phyloP scores from a whole-genome alignment of 2,113 vertebrate species.

The Psophia crepitans region DNA sequence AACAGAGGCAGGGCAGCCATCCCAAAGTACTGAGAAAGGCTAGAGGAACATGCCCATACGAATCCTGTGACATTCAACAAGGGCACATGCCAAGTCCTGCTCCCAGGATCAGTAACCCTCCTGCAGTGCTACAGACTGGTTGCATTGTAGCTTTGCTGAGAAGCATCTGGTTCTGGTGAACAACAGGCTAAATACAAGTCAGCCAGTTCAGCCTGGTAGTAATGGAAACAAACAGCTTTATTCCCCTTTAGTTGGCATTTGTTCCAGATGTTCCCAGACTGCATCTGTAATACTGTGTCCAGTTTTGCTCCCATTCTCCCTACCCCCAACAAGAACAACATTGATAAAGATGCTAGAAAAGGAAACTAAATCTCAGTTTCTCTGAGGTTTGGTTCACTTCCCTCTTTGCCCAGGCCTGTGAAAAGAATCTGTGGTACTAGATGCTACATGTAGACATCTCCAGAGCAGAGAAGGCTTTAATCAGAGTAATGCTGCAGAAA shows the following conservation, averaged over 20 bases:
- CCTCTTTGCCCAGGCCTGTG: neutral
- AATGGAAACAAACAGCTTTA: neutral
- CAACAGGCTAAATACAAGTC: neutral
- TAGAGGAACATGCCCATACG: neutral
- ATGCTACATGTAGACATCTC: neutral
- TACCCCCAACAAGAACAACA: neutral
- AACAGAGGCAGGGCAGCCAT: neutral
- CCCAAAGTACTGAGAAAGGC: fast-evolving
- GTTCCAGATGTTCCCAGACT: neutral
- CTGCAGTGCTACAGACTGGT: neutral
- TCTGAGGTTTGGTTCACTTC: neutral
- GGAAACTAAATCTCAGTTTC: neutral
- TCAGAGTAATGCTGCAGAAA: neutral
- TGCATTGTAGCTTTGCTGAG: neutral
- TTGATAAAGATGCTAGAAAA: neutral
- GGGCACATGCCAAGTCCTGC: neutral
- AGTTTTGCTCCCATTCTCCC: neutral
- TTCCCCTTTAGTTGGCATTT: neutral
- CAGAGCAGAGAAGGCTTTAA: neutral
- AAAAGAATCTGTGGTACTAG: neutral
- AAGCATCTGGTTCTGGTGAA: neutral
- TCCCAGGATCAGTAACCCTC: neutral
- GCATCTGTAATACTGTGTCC: neutral
- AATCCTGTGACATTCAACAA: neutral
- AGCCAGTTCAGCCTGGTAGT: neutral